A percentile compares a stretch with the other conserved stretches of the same genome.
Evolutionary conservation across 2,797 vertebrate genomes (phyloP).

Genomic region (Macrochelys suwanniensis): DNA sequence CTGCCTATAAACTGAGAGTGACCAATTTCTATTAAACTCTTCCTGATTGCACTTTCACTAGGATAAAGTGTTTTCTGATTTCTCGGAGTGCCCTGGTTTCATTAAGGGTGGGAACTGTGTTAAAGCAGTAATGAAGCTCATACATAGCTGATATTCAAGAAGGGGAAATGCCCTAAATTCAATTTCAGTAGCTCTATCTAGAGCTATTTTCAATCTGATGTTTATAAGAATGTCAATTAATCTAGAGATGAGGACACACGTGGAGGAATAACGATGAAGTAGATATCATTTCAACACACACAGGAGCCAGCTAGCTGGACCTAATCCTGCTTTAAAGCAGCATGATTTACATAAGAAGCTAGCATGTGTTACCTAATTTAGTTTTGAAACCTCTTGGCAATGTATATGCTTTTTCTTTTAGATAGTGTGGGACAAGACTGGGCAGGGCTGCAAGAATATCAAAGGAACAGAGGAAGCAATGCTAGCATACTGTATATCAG

Average conservation of each 20-base stretch:
- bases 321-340: conserved; percentile 77
- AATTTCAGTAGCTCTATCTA: conserved; percentile 69
- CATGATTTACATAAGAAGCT: conserved; percentile 82
- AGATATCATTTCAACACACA: conserved; percentile 78
- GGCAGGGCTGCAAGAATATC: conserved; percentile 13
- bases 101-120: conserved; percentile 77
- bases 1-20: conserved; percentile 71
- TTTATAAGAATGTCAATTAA: conserved; percentile 84
- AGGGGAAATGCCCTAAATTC: conserved; percentile 70
- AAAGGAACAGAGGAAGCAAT: conserved; percentile 18
- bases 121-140: conserved; percentile 72
- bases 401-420: conserved; percentile 45
- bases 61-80: conserved; percentile 72
- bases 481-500: not conserved
- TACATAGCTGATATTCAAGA: conserved; percentile 55
- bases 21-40: conserved; percentile 74
- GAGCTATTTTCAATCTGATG: conserved; percentile 77
- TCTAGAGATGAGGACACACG: conserved; percentile 78
- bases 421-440: not conserved
- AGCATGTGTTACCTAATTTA: conserved; percentile 80
- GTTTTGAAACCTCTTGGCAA: conserved; percentile 72
- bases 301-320: conserved; percentile 80
- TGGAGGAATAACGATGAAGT: conserved; percentile 69
- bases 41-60: conserved; percentile 68
- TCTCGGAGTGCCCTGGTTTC: conserved; percentile 70